These are phyloP conservation scores for Ataeniobius toweri DNA, from an alignment of 2,797 vertebrate species.

Conservation along the genomic window DNA sequence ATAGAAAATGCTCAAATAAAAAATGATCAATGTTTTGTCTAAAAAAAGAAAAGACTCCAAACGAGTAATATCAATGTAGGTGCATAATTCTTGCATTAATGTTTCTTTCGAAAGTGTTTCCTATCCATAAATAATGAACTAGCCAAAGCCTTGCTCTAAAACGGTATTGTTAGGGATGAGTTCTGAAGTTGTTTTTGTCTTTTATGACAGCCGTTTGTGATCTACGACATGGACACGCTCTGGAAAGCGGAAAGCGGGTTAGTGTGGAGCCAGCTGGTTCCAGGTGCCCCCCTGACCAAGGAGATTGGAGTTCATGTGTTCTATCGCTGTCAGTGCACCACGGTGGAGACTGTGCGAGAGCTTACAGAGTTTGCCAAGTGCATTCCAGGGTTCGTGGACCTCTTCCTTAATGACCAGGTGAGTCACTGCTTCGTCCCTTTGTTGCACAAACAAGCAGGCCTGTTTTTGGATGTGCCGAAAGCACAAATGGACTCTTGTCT, in stretches of 20 bases:
- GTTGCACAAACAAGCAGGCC: background rate
- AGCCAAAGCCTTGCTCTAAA: too few species aligned
- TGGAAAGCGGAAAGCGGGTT: slow-evolving; percentile 96
- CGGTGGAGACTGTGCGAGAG: slow-evolving; percentile 95
- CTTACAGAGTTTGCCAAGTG: slow-evolving; percentile 99
- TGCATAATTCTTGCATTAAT: background rate
- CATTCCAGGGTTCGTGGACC: slow-evolving; percentile 94
- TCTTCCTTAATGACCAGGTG: slow-evolving; percentile 96
- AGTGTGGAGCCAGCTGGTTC: slow-evolving; percentile 95
- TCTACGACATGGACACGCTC: slow-evolving; percentile 96
- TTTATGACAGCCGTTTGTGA: slow-evolving; percentile 92
- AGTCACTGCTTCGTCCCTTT: background rate
- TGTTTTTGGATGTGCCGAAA: background rate
- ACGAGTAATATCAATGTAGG: background rate
- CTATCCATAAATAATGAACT: background rate
- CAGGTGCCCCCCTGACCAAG: slow-evolving; percentile 90
- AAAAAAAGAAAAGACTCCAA: background rate
- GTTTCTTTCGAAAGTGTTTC: too few species aligned
- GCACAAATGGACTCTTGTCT: slow-evolving; percentile 1
- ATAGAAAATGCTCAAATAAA: background rate
- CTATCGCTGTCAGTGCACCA: slow-evolving; percentile 98
- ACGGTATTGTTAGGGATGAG: background rate
- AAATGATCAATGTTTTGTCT: background rate
- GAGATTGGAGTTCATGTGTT: slow-evolving; percentile 98
- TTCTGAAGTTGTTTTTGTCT: background rate